phyloP scores from a whole-genome alignment of 2,113 vertebrate species.

The Nerophis ophidion region DNA sequence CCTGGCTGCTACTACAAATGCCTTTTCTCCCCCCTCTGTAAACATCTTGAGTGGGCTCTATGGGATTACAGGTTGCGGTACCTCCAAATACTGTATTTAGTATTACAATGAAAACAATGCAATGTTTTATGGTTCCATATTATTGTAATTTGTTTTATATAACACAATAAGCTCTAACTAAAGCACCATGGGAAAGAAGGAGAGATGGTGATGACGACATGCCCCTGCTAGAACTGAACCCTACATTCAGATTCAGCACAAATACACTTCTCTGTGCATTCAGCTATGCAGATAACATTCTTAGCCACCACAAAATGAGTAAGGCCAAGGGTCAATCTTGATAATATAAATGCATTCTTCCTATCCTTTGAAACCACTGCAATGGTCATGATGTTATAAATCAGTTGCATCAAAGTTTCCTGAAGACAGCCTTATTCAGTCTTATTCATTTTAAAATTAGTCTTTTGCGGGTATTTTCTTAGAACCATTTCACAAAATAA shows the following conservation, averaged over 20 bases:
- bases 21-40: slow-evolving; percentile 8
- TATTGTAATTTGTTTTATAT: no score
- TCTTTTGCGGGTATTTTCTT: slow-evolving; percentile 20
- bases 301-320: background rate
- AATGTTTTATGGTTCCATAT: no score
- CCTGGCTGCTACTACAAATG: slow-evolving; percentile 28
- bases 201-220: background rate
- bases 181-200: no score
- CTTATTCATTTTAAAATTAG: background rate
- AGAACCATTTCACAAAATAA: slow-evolving; percentile 36
- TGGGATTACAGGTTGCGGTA: background rate
- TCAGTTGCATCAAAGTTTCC: slow-evolving; percentile 4
- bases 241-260: background rate
- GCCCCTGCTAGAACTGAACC: background rate
- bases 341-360: slow-evolving; percentile 6
- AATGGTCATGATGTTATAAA: background rate
- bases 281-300: background rate
- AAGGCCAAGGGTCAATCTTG: slow-evolving; percentile 7
- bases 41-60: slow-evolving; percentile 11
- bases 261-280: background rate
- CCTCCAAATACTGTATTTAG: no score
- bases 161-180: no score
- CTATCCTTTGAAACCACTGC: slow-evolving; percentile 16
- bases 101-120: no score
- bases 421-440: slow-evolving; percentile 9